Evolutionary conservation across 2,797 vertebrate genomes (phyloP).

Genomic region (Acanthurus tractus): DNA sequence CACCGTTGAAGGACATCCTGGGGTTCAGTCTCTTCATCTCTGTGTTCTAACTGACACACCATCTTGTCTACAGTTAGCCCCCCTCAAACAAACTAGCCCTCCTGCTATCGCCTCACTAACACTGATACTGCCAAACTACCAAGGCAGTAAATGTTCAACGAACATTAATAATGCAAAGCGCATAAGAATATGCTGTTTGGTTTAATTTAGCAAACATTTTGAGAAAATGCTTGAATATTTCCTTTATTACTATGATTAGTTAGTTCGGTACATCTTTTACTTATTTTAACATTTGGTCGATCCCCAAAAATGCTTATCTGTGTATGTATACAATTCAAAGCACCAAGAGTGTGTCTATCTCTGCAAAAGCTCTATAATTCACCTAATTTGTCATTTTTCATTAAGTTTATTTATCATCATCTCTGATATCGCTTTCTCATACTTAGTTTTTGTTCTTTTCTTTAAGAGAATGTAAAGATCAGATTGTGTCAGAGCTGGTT

Average conservation of each 20-base stretch:
- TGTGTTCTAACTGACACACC: no score
- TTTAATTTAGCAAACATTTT: not conserved
- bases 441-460: no score
- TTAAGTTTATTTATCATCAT: no score
- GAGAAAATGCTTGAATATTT: conserved; percentile 5
- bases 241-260: not conserved
- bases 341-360: not conserved
- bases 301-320: not conserved
- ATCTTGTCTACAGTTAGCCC: no score
- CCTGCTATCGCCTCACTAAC: no score
- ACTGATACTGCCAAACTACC: conserved; percentile 11
- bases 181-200: not conserved
- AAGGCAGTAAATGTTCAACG: conserved; percentile 15
- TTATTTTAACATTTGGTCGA: not conserved
- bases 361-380: not conserved
- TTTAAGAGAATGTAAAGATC: not conserved
- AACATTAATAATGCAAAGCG: conserved; percentile 17
- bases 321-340: not conserved
- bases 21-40: no score
- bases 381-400: not conserved
- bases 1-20: no score
- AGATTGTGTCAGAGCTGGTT: not conserved
- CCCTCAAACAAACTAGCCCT: no score
- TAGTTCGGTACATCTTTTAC: not conserved
- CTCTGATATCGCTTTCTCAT: no score